Conservation (phyloP, 1,140 invertebrate species). For the Matsumurasca onukii region DNA sequence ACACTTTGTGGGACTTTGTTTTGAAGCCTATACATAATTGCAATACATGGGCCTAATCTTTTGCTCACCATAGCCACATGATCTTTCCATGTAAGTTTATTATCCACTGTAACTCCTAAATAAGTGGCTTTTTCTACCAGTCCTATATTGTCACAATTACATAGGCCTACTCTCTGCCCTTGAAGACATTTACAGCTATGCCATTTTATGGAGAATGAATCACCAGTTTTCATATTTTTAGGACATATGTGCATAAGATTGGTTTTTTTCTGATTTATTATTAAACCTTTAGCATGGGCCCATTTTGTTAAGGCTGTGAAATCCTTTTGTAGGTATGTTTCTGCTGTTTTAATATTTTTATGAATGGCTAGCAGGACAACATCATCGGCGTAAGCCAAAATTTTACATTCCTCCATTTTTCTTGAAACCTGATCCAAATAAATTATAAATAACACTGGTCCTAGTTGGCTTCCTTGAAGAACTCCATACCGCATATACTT, state of each 20-base stretch:
- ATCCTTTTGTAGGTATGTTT: background rate
- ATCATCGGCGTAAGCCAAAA: background rate
- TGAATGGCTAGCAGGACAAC: background rate
- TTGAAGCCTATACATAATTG: too few relatives aligned
- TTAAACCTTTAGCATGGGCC: background rate
- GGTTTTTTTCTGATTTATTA: slow-evolving; percentile 16
- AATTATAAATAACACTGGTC: background rate
- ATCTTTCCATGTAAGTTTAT: too few relatives aligned
- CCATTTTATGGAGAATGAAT: too few relatives aligned
- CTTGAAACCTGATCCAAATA: background rate
- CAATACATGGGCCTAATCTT: too few relatives aligned
- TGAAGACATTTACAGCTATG: too few relatives aligned
- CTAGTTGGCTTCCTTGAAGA: background rate
- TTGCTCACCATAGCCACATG: too few relatives aligned
- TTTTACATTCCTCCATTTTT: background rate
- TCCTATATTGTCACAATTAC: too few relatives aligned
- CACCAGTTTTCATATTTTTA: too few relatives aligned
- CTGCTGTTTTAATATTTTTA: background rate
- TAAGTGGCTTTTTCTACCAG: too few relatives aligned
- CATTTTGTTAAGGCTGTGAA: slow-evolving; percentile 1
- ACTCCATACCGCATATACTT: background rate
- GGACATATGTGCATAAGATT: slow-evolving; percentile 45
- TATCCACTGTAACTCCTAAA: too few relatives aligned
- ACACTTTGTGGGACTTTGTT: too few relatives aligned
- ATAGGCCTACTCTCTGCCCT: too few relatives aligned